Base-by-base conservation (phyloP, 92 coral and sea anemone genomes). In the Phenganax subtilis region DNA sequence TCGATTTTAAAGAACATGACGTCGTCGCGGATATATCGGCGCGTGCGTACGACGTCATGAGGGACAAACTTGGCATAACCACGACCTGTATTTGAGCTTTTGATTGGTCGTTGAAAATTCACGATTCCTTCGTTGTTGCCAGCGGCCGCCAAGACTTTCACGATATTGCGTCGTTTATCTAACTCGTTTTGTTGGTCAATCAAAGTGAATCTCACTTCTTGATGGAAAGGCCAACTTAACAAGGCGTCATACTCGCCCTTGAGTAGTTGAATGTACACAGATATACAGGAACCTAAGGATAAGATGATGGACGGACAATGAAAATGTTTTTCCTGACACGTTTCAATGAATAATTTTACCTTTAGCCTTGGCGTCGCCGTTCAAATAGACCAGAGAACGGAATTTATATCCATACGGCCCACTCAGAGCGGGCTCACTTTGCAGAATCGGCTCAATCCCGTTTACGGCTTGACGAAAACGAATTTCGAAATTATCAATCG, bases 61-160 rank as follows among this genome's bases (percentile, higher is more conserved):
- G 83, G 51, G 20, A 79, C 83, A 25, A 79, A 79, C 83, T 63
- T 79, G n/a, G 83, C 83, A 27, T 79, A 79, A 54, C 83, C 83
- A 27, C 83, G 83, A 8, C 83, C 83, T 17, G 83, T 79, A 15
- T 79, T 79, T 72, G 72, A 79, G 55, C 83, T 79, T 64, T 79
- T 79, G 73, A 79, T 79, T 63, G 83, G 83, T 44, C 83, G 83
- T 51, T 79, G 83, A 25, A 79, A 79, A 65, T 79, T 79, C n/a
- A 79, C 83, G 30, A 79, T 20, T 16, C 83, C 83, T 54, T 79
- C 83, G 74, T 79, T 79, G 74, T 79, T 79, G 10, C 83, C 83
- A 6, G 83, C 62, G 57, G 83, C 44, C 9, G 83, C 83, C n/a
- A 79, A 17, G 55, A 79, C 74, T 54, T 79, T 79, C 37, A 54